Base-by-base conservation (phyloP, 2,113 vertebrate species). In the Anguilla japonica region DNA sequence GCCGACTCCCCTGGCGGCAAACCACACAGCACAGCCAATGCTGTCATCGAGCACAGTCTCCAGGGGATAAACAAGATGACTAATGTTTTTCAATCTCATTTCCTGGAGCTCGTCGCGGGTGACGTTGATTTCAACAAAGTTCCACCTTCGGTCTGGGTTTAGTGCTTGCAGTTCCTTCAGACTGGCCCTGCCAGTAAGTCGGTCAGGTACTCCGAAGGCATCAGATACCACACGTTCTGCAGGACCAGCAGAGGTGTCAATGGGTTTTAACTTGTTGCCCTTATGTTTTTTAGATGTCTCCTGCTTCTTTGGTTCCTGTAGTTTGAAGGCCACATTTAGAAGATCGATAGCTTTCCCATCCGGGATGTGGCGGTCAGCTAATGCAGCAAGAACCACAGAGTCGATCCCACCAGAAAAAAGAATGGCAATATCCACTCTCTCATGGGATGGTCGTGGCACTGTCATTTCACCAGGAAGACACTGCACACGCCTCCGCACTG, bases 21-120 rank as follows among this genome's bases (percentile, higher is more conserved):
- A 99, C 98, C 98, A 99, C 89, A 99, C 93, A 0, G 98, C 98
- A 88, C 98, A 99, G 20, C 98, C 98, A 56, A 99, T 98, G 90
- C 98, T 98, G 90, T 99, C 98, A 84, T 99, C 98, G 26, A 99
- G 93, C 86, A 99, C 98, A 0, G 98, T 98, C 39, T 97, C 94
- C 92, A 97, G 90, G 0, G 98, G 98, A 81, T 97, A 93, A 82
- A 99, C 94, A 84, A 99, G 86, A 8, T 97, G 96, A 84, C 94
- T 67, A 78, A 99, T 95, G 29, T 1, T 84, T n/a, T 93, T 87
- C 78, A 87, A 92, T 2, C 98, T 96, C 90, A 91, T 93, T 83
- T 91, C 90, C 89, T 96, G 94, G 86, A 99, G 89, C 92, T 99
- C 98, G 71, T 98, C 97, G 8, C 92, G 90, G 0, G 95, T 94